Evolutionary conservation across 2,113 vertebrate genomes (phyloP), one percentile per base, ranked within the genome.

Genomic region (Oryzias melastigma): DNA sequence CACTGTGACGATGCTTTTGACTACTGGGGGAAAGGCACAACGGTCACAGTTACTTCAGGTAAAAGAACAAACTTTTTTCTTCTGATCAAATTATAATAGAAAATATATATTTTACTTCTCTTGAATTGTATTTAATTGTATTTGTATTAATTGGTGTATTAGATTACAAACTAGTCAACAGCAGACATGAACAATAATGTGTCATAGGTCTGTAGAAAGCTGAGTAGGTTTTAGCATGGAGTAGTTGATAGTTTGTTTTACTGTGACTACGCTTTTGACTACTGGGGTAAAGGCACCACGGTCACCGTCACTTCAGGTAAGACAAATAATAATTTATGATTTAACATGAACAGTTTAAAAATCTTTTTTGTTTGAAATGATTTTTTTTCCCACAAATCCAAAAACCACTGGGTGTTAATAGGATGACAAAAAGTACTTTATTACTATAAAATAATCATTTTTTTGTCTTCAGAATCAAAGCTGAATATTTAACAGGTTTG

Each of bases 231-330:
- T 81, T 82, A 81, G 84, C 73, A 67, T 45, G 53, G 3, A 45
- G 44, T 18, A 8, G n/a, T 22, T 46, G 22, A n/a, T n/a, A n/a
- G 5, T 42, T 48, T 71, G 20, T 68, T 41, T 2, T 14, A 82
- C n/a, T 84, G 84, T 85, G 78, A 78, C 61, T 19, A 84, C 0
- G 52, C 0, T 73, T 86, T 90, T 42, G 69, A 73, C 8, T 16
- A 52, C 68, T 92, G 90, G n/a, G n/a, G 90, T 13, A 82, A 65
- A 29, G 90, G 90, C 1, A 77, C 73, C 0, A 57, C 4, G 54
- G 87, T 91, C 57, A 90, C 85, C 0, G 76, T 91, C 62, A 80
- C 85, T 20, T 80, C 85, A 71, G 89, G 89, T 91, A 86, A 78
- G 83, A 68, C 4, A 55, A 47, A 6, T 16, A n/a, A 18, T 75